These are phyloP conservation scores for Aleiodes sp. DNA, from an alignment of 1,140 invertebrate genomes.

Conservation along the genomic window DNA sequence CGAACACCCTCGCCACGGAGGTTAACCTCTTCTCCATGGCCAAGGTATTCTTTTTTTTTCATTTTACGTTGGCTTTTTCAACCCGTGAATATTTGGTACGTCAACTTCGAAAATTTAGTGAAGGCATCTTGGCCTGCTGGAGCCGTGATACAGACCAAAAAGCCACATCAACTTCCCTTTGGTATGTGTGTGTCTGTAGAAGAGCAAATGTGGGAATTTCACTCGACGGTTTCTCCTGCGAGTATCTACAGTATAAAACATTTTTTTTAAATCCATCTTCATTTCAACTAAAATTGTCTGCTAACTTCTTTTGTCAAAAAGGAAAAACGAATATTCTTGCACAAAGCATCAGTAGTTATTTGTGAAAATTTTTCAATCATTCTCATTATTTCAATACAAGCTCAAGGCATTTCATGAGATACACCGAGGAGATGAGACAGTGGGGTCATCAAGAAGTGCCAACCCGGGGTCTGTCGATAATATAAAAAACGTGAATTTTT, in stretches of 20 bases:
- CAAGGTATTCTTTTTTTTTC: background rate
- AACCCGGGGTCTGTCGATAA: constrained; percentile 15
- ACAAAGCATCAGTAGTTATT: background rate
- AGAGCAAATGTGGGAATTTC: too few species aligned
- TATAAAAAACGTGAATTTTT: constrained; percentile 12
- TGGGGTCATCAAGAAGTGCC: background rate
- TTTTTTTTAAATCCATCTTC: too few species aligned
- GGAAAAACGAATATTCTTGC: background rate
- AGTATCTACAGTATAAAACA: too few species aligned
- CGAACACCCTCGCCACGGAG: constrained; percentile 23
- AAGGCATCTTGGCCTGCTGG: too few species aligned
- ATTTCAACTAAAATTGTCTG: too few species aligned
- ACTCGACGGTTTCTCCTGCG: too few species aligned
- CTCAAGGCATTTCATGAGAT: constrained; percentile 6
- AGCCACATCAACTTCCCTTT: too few species aligned
- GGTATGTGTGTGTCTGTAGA: too few species aligned
- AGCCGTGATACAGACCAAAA: too few species aligned
- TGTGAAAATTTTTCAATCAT: constrained; percentile 1
- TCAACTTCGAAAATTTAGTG: background rate
- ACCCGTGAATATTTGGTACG: constrained; percentile 36
- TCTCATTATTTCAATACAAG: constrained; percentile 16
- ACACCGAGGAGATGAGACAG: background rate
- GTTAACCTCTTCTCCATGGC: constrained; percentile 1
- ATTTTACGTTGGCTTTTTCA: constrained; percentile 37
- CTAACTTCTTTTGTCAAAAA: background rate